Base-by-base conservation (phyloP, 2,113 vertebrate genomes). In the Saguinus midas region DNA sequence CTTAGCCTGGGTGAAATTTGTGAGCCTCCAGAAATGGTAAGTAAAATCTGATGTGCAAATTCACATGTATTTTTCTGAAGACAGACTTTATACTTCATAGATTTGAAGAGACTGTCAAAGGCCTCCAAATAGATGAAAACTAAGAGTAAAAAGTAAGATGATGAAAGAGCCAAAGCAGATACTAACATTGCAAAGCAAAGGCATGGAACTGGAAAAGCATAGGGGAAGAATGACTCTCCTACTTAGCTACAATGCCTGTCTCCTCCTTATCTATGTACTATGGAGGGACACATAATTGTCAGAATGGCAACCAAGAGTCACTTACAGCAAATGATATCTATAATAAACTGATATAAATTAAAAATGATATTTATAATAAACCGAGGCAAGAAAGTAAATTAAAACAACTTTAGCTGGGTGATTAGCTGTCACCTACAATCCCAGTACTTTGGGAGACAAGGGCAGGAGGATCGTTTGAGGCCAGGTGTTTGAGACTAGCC, bases 321-420 rank as follows among this genome's bases (percentile, higher is more conserved):
- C 50, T 61, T 58, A 27, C 18, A 58, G 11, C 43, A 91, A 96
- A 87, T 7, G 68, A 27, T 43, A 25, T 55, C 3, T 68, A 68
- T 18, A n/a, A 35, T n/a, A 35, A 68, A 35, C 3, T 14, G 83
- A 90, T 52, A 52, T 52, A 52, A 52, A 52, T 52, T 52, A 52
- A 17, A 52, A 52, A 52, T 52, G 50, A 52, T 68, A 14, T 16
- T n/a, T 68, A 68, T 18, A 18, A 35, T n/a, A 35, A 68, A 35
- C 5, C 12, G 83, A 92, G 35, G 85, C 20, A 86, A 75, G 85
- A 73, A 78, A 93, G 85, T 20, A 95, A 91, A 90, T 82, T 76
- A 64, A 64, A 64, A 64, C 61, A 14, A 64, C 12, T 32, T 64
- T 64, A 64, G 12, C 61, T 64, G 12, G 61, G 27, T 64, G 12